Evolutionary conservation across 2,113 vertebrate species (phyloP).

Genomic region (Daubentonia madagascariensis): DNA sequence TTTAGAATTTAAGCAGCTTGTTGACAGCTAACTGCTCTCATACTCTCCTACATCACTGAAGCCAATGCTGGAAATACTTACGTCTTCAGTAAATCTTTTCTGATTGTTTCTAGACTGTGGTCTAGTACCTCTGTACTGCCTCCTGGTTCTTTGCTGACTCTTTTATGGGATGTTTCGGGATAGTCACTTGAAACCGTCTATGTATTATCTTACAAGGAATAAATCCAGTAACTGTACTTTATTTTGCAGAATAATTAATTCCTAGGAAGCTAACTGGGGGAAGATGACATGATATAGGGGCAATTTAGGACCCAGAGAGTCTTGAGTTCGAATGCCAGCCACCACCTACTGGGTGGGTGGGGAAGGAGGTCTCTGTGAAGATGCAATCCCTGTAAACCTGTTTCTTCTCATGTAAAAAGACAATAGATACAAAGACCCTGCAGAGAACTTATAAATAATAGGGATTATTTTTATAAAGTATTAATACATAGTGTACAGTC

Average conservation of each 20-base stretch:
- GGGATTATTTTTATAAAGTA: neutral
- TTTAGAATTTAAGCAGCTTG: neutral
- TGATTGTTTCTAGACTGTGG: neutral
- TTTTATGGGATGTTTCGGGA: neutral
- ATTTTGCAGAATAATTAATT: constrained; percentile 25
- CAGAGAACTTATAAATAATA: neutral
- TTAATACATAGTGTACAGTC: neutral
- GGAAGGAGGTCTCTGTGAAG: neutral
- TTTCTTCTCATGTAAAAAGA: neutral
- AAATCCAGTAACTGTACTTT: neutral
- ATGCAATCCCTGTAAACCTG: neutral
- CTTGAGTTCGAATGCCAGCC: neutral
- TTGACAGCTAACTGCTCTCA: neutral
- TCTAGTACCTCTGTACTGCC: neutral
- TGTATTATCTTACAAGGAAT: neutral
- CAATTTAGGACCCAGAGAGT: neutral
- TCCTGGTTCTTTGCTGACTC: neutral
- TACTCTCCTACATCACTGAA: neutral
- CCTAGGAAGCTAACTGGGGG: neutral
- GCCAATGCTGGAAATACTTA: neutral
- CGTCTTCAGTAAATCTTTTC: neutral
- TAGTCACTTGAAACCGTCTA: neutral
- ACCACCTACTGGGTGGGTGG: too few species aligned
- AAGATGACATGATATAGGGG: neutral
- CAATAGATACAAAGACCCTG: neutral